These are phyloP conservation scores for Gallinago stenura DNA, from an alignment of 2,797 vertebrate genomes.

Conservation along the genomic window DNA sequence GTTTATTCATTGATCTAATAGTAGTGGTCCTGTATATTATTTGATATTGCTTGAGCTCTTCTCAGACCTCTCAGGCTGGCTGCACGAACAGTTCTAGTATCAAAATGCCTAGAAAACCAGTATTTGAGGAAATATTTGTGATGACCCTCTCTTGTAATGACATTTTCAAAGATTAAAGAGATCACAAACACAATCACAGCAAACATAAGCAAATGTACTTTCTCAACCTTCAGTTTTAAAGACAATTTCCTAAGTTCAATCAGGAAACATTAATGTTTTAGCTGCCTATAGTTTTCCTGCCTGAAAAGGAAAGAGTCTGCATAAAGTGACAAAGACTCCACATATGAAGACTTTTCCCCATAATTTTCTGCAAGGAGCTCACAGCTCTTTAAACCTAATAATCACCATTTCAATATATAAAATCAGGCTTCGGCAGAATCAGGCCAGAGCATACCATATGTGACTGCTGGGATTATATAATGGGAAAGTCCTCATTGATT, in stretches of 20 bases:
- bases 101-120: background rate
- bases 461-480: constrained; percentile 69
- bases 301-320: constrained; percentile 10
- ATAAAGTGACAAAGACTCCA: constrained; percentile 31
- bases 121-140: background rate
- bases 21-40: background rate
- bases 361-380: constrained; percentile 48
- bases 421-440: constrained; percentile 64
- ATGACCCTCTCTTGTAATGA: background rate
- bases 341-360: constrained; percentile 26
- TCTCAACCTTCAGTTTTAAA: background rate
- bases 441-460: constrained; percentile 19
- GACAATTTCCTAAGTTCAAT: background rate
- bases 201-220: background rate
- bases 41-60: background rate
- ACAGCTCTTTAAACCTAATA: constrained; percentile 73
- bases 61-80: background rate
- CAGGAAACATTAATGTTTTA: background rate
- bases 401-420: constrained; percentile 70
- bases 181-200: background rate
- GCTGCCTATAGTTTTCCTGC: background rate
- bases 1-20: background rate
- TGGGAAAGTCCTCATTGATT: constrained; percentile 64
- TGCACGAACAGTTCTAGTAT: background rate
- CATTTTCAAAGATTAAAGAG: constrained; percentile 7